Base-by-base conservation (phyloP, 2,113 vertebrate species). In the Oenanthe oenanthe region DNA sequence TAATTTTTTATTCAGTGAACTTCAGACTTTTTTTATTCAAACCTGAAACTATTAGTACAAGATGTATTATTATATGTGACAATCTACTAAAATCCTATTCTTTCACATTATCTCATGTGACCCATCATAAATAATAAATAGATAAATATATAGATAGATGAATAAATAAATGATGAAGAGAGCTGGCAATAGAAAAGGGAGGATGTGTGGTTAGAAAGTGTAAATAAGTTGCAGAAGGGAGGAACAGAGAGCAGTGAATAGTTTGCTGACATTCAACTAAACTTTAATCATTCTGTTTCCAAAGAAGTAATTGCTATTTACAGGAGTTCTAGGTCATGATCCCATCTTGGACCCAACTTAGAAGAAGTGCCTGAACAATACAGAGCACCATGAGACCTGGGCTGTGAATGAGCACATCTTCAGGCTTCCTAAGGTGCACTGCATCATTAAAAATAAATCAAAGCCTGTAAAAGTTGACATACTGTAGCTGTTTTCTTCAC, bases 401-500 rank as follows among this genome's bases (percentile, higher is more conserved):
- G 38, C 45, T 87, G 61, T 48, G 84, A 89, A 83, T 88, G 54
- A 96, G 45, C 51, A 61, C 61, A 94, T 76, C 78, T 91, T 91
- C 81, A 77, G 86, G 40, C 83, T 96, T 93, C 88, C 93, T 91
- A 95, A 97, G 95, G 94, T 91, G 93, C 91, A 85, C 72, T n/a
- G 40, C 70, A 93, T 97, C 96, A 96, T 97, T 97, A 97, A 97
- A 97, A 97, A 97, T 96, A 94, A 94, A 97, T 96, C 95, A 97
- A 97, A 96, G 92, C 25, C 93, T 67, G 50, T 74, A 96, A 92
- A 92, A 95, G 88, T 95, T 96, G 96, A 95, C 93, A 96, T 91
- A 81, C 31, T 68, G 72, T 88, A 85, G 95, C 93, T 96, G 88
- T 96, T 96, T 95, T 96, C 48, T 57, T 95, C 92, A 93, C 92